phyloP scores from a whole-genome alignment of 1,140 invertebrate genomes.

The Helicoverpa armigera region DNA sequence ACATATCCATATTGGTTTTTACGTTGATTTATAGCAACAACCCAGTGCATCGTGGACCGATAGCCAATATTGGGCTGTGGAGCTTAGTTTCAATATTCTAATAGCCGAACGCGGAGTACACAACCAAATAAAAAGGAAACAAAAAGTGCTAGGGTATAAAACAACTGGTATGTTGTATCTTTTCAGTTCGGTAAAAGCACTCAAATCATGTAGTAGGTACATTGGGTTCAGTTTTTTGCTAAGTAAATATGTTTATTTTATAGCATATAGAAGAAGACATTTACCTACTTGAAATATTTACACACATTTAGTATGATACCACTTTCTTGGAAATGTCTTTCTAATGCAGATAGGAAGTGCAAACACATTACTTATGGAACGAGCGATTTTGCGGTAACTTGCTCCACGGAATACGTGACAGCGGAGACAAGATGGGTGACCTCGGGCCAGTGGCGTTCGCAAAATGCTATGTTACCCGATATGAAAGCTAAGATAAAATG shows the following conservation, averaged over 20 bases:
- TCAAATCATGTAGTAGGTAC: no score
- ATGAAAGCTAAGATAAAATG: conserved; percentile 10
- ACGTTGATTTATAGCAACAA: conserved; percentile 4
- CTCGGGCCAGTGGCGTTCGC: background rate
- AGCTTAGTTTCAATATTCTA: no score
- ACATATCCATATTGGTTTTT: conserved; percentile 24
- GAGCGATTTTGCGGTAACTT: background rate
- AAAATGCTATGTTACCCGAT: conserved; percentile 24
- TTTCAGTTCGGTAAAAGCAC: no score
- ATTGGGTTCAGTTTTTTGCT: no score
- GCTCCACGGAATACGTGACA: background rate
- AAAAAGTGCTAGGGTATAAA: no score
- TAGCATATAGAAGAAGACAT: no score
- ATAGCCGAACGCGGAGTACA: no score
- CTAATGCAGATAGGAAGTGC: conserved; percentile 9
- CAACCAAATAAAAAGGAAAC: no score
- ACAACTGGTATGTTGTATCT: no score
- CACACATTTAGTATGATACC: no score
- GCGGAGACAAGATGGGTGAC: conserved; percentile 15
- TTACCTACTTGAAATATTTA: no score
- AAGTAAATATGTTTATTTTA: no score
- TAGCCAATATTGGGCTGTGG: background rate
- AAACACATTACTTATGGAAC: background rate
- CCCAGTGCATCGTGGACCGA: conserved; percentile 3
- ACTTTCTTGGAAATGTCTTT: background rate